Evolutionary conservation across 1,140 invertebrate species (phyloP).

Genomic region (Heliconius congener): DNA sequence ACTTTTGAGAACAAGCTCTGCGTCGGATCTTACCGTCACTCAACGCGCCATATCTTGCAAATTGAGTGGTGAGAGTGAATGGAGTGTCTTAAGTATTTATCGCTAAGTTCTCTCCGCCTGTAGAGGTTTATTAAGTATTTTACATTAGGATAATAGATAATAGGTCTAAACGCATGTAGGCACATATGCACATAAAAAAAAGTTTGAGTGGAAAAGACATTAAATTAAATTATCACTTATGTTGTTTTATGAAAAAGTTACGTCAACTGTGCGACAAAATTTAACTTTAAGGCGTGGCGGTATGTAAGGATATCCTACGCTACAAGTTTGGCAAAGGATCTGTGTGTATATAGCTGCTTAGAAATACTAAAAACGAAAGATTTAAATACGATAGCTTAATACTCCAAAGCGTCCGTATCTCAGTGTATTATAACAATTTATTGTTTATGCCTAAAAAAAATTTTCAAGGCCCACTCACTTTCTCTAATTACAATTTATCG

Average conservation of each 20-base stretch:
- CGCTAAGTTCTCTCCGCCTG: too few species aligned
- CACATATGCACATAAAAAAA: not conserved
- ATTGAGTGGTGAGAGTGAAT: fast-evolving
- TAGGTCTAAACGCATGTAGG: not conserved
- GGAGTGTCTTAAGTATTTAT: too few species aligned
- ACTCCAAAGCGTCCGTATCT: too few species aligned
- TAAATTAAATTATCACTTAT: not conserved
- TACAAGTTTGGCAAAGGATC: not conserved
- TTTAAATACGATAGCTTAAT: too few species aligned
- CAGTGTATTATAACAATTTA: too few species aligned
- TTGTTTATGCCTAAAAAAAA: not conserved
- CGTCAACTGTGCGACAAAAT: not conserved
- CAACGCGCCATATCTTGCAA: not conserved
- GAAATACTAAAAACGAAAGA: too few species aligned
- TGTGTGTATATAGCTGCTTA: too few species aligned
- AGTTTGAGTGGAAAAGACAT: not conserved
- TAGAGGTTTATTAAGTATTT: too few species aligned
- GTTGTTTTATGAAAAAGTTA: not conserved
- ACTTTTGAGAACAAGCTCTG: not conserved
- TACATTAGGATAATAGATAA: too few species aligned
- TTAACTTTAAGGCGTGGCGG: not conserved
- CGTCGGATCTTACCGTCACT: not conserved
- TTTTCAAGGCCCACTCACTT: slow-evolving; percentile 9
- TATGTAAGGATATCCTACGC: not conserved
- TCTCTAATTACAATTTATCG: slow-evolving; percentile 41